Evolutionary conservation across 2,113 vertebrate genomes (phyloP), one percentile per base, ranked within the genome.

Genomic region (Bettongia penicillata): DNA sequence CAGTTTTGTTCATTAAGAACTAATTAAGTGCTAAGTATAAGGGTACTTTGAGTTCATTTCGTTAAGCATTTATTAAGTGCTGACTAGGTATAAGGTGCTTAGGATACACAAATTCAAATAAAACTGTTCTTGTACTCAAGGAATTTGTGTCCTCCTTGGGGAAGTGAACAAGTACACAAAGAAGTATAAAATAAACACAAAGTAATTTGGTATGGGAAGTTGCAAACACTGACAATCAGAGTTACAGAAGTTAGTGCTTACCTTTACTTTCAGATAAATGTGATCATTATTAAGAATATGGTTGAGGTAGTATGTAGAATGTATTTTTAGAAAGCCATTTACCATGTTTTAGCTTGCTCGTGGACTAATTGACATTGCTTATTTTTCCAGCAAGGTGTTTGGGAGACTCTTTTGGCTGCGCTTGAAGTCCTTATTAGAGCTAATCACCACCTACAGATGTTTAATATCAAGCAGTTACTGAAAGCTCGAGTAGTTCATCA

Each of bases 371-470:
- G 31, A 26, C 61, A 1, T 53, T 93, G 68, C 95, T 95, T 93
- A 57, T 47, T 90, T 97, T 95, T 98, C 93, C 96, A 99, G 99
- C 98, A 97, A 95, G 99, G 99, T 48, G 99, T 99, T 51, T 99
- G 99, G 99, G 99, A 99, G 98, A 99, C 98, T 0, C 98, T 99
- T 31, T 98, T 99, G 16, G 98, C 99, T 48, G 99, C 99, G 91
- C 98, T 99, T 24, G 99, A 99, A 98, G 98, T 99, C 95, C 99
- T 99, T 92, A 99, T 99, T 98, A 98, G 99, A 98, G 99, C 99
- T 50, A 99, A 99, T 92, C 99, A 99, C 97, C 99, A 99, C 25
- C 98, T 99, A 47, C 99, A 99, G 98, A 98, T 99, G 96, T 99
- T 99, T 97, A 99, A 99, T 90, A 99, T 99, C 89, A 99, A 99